These are phyloP conservation scores for Eleginops maclovinus DNA, from an alignment of 2,113 vertebrate genomes.

Conservation along the genomic window DNA sequence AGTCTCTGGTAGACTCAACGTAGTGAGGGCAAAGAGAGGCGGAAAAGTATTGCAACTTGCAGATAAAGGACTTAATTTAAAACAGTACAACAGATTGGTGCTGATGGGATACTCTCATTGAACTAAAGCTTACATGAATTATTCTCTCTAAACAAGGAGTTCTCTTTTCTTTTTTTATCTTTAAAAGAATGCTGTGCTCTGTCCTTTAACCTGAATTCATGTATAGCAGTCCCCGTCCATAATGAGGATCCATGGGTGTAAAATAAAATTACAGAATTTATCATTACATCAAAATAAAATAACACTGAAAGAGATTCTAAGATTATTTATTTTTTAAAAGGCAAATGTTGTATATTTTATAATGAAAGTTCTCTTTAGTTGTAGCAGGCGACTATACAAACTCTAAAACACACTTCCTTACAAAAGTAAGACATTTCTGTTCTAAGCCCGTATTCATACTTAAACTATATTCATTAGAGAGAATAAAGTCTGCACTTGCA, in stretches of 20 bases:
- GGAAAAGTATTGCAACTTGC: conserved; percentile 18
- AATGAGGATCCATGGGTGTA: conserved; percentile 3
- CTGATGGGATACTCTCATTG: conserved; percentile 42
- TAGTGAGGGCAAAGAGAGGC: conserved; percentile 17
- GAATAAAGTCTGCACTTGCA: conserved; percentile 59
- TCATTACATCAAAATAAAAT: neutral
- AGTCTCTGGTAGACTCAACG: conserved; percentile 11
- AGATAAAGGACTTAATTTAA: conserved; percentile 63
- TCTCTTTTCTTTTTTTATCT: conserved; percentile 5
- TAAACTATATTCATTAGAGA: conserved; percentile 68
- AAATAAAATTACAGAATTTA: neutral
- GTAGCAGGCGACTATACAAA: neutral
- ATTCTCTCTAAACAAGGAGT: conserved; percentile 54
- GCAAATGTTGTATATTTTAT: no score
- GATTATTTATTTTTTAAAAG: no score
- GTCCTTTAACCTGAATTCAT: conserved; percentile 49
- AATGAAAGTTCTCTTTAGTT: neutral
- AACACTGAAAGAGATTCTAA: no score
- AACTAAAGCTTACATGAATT: conserved; percentile 51
- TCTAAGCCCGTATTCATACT: conserved; percentile 8
- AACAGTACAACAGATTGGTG: conserved; percentile 35
- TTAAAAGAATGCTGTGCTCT: conserved; percentile 30
- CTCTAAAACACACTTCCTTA: neutral
- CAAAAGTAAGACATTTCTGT: conserved; percentile 19
- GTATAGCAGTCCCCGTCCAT: conserved; percentile 9